A percentile compares a stretch with the other conserved stretches of the same genome.
phyloP scores from a whole-genome alignment of 2,113 vertebrate genomes.

The Grantiella picta region DNA sequence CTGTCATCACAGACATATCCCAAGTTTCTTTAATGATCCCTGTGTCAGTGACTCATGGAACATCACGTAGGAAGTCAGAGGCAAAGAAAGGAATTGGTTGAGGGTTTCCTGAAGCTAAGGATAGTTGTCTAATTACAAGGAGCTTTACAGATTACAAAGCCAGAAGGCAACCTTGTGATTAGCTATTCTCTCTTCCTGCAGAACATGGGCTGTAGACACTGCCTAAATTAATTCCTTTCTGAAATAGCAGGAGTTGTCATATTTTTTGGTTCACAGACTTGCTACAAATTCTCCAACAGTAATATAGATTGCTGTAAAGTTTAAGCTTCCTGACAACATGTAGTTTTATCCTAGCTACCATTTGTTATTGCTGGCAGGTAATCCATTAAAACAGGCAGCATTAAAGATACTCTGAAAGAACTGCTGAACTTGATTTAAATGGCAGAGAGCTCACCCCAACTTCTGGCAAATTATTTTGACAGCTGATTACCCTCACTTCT shows the following conservation, averaged over 20 bases:
- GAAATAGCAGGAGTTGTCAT: constrained; percentile 36
- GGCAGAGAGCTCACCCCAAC: not conserved
- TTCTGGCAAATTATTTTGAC: constrained; percentile 8
- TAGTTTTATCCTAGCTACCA: constrained; percentile 18
- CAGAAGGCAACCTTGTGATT: constrained; percentile 49
- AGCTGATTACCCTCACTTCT: not conserved
- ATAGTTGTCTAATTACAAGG: not conserved
- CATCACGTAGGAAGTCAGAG: not conserved
- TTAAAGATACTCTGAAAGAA: constrained; percentile 14
- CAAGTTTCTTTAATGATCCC: not conserved
- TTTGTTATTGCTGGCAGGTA: constrained; percentile 45
- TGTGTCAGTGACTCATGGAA: not conserved
- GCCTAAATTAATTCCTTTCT: constrained; percentile 34
- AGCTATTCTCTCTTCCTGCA: constrained; percentile 39
- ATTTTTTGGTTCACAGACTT: not conserved
- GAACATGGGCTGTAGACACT: not conserved
- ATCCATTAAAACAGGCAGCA: constrained; percentile 2
- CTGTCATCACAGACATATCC: not conserved
- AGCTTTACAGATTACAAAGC: constrained; percentile 29
- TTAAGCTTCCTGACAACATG: constrained; percentile 22
- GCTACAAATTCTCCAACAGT: not conserved
- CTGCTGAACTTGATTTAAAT: constrained; percentile 5
- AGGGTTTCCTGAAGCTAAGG: not conserved
- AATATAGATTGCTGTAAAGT: constrained; percentile 12
- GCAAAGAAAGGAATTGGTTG: not conserved